These are phyloP conservation scores for Eira barbara DNA, from an alignment of 2,113 vertebrate genomes.

Conservation along the genomic window DNA sequence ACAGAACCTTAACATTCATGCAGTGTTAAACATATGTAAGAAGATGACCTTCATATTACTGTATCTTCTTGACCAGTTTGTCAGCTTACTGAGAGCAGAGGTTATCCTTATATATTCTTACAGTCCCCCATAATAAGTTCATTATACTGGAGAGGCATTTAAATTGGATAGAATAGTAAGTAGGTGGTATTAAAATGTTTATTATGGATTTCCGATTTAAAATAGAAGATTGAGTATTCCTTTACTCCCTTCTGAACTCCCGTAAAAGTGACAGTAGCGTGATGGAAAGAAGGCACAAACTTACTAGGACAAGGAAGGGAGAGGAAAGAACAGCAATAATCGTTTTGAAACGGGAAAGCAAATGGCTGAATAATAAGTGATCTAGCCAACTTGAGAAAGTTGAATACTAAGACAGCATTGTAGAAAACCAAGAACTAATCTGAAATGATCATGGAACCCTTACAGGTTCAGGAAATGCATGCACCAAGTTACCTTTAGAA, in stretches of 20 bases:
- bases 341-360: background rate
- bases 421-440: background rate
- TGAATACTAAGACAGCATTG: background rate
- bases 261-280: background rate
- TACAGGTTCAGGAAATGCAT: background rate
- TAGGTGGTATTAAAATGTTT: background rate
- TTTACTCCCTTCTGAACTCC: background rate
- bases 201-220: slow-evolving; percentile 35
- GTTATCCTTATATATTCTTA: background rate
- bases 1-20: background rate
- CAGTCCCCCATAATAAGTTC: background rate
- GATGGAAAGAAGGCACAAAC: background rate
- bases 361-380: background rate
- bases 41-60: background rate
- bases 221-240: background rate
- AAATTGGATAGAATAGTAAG: background rate
- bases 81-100: slow-evolving; percentile 22
- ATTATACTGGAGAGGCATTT: background rate
- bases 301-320: background rate
- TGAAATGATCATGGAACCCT: background rate
- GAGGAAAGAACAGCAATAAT: background rate
- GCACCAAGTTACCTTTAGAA: background rate
- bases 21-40: slow-evolving; percentile 10
- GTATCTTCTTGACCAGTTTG: background rate
- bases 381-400: background rate